Conservation (phyloP, 2,113 vertebrate species). For the Seriola rivoliana region DNA sequence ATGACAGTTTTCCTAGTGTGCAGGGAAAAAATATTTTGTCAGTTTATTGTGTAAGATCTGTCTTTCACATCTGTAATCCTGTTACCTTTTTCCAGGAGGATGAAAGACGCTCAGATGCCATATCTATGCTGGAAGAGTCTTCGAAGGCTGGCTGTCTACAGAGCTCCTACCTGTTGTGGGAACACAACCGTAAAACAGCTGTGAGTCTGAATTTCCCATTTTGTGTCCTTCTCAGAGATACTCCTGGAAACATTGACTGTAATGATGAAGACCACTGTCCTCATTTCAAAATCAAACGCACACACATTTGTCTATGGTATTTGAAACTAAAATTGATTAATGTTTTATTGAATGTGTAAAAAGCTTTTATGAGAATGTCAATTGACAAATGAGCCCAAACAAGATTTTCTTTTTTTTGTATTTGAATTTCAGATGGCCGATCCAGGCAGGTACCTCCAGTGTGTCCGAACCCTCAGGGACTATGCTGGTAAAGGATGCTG, state of each 20-base stretch:
- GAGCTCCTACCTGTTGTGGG: slow-evolving; percentile 96
- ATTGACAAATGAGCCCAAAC: not conserved
- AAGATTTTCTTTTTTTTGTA: not conserved
- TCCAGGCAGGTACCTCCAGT: slow-evolving; percentile 94
- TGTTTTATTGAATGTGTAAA: not conserved
- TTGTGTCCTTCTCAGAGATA: not conserved
- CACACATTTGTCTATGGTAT: not conserved
- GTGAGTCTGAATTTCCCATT: slow-evolving; percentile 82
- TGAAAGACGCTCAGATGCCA: slow-evolving; percentile 86
- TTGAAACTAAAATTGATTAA: not conserved
- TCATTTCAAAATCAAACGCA: not conserved
- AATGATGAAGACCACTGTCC: too few species aligned
- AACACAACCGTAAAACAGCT: slow-evolving; percentile 86
- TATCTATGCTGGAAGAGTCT: slow-evolving; percentile 90
- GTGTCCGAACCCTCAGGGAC: slow-evolving; percentile 92
- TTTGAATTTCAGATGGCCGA: slow-evolving; percentile 86
- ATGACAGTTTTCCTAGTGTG: not conserved
- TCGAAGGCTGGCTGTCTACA: slow-evolving; percentile 91
- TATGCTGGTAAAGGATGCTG: slow-evolving; percentile 95
- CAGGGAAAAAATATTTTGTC: not conserved
- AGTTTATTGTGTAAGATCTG: not conserved
- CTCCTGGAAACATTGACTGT: not conserved
- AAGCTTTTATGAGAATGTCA: not conserved
- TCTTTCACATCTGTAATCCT: not conserved
- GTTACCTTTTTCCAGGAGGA: slow-evolving; percentile 84